Evolutionary conservation across 1,140 invertebrate genomes (phyloP).

Genomic region (Planococcus citri): DNA sequence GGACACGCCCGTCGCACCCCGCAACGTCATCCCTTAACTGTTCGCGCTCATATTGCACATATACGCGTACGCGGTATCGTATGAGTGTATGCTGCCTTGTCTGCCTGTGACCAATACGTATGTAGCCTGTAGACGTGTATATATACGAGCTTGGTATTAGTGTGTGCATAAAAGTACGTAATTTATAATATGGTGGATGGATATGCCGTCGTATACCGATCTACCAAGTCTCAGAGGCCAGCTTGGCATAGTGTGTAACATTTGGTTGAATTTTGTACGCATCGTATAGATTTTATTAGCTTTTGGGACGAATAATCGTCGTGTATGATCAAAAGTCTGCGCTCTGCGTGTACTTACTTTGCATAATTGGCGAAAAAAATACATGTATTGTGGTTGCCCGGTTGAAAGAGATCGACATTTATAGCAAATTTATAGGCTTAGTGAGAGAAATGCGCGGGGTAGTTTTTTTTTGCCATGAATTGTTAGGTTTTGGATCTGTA

Average conservation of each 20-base stretch:
- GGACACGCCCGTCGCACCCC: slow-evolving; percentile 14
- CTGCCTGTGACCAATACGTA: neutral
- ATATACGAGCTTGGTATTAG: neutral
- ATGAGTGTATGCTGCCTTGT: neutral
- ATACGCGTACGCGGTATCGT: neutral
- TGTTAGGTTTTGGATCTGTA: no score
- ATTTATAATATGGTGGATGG: no score
- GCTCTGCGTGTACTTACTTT: no score
- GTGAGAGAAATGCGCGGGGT: no score
- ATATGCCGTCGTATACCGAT: no score
- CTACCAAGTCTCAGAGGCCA: no score
- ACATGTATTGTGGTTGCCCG: no score
- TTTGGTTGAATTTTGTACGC: neutral
- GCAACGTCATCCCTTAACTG: slow-evolving; percentile 1
- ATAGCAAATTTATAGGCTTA: no score
- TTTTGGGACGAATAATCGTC: neutral
- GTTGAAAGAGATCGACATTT: no score
- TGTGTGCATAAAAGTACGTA: neutral
- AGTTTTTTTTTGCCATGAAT: no score
- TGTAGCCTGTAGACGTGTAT: neutral
- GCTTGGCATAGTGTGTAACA: neutral
- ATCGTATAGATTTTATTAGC: neutral
- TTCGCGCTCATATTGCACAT: slow-evolving; percentile 11
- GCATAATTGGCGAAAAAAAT: neutral
- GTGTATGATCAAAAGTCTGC: no score